Evolutionary conservation across 2,888 invertebrate species (phyloP).

Genomic region (Mechanitis mazaeus): DNA sequence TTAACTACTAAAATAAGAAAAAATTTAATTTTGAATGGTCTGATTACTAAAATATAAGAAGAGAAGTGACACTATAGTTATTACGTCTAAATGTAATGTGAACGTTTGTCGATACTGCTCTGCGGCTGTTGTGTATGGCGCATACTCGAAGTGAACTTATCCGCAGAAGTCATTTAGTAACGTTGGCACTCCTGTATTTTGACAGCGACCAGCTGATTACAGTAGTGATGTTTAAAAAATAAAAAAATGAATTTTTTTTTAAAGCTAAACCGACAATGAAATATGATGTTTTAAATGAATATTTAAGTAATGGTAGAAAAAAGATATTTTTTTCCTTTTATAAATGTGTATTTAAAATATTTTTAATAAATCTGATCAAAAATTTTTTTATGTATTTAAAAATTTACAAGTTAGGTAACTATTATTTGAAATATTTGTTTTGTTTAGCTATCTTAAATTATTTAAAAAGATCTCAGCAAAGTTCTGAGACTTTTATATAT

Average conservation of each 20-base stretch:
- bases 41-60: slow-evolving; percentile 67
- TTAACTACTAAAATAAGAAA: slow-evolving; percentile 64
- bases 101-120: slow-evolving; percentile 71
- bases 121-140: slow-evolving; percentile 66
- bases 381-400: too few species aligned
- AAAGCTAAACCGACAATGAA: not conserved
- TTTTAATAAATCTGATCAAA: too few species aligned
- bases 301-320: too few species aligned
- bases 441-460: too few species aligned
- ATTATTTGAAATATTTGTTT: too few species aligned
- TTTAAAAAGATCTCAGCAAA: too few species aligned
- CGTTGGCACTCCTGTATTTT: slow-evolving; percentile 59
- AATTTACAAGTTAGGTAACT: too few species aligned
- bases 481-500: too few species aligned
- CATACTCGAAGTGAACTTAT: slow-evolving; percentile 61
- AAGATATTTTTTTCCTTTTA: too few species aligned
- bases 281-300: not conserved
- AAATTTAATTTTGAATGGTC: slow-evolving; percentile 59
- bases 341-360: too few species aligned
- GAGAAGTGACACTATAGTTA: slow-evolving; percentile 68
- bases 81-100: slow-evolving; percentile 74
- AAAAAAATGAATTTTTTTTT: not conserved
- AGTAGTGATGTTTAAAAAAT: slow-evolving; percentile 41
- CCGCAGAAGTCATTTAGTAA: slow-evolving; percentile 40
- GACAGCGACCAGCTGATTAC: slow-evolving; percentile 70